A percentile compares a stretch with the other conserved stretches of the same genome.
Evolutionary conservation across 2,113 vertebrate species (phyloP).

Genomic region (Solea solea): DNA sequence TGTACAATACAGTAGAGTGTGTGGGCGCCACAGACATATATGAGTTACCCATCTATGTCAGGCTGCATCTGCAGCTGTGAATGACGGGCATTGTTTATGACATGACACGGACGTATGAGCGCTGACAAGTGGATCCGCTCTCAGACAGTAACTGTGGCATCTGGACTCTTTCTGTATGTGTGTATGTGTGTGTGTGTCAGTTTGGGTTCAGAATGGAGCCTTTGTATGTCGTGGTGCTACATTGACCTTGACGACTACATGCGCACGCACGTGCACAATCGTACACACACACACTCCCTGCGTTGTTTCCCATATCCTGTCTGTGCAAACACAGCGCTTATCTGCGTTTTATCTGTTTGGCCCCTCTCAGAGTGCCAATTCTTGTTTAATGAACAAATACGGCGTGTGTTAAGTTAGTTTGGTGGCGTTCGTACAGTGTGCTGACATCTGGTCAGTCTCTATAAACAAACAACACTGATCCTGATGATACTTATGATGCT

Average conservation of each 20-base stretch:
- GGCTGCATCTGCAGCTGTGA: slow-evolving; percentile 45
- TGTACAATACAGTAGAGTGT: slow-evolving; percentile 47
- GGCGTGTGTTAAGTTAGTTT: slow-evolving; percentile 2
- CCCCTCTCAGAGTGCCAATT: not conserved
- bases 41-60: slow-evolving; percentile 56
- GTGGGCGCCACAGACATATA: slow-evolving; percentile 59
- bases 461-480: not conserved
- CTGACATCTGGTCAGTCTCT: not conserved
- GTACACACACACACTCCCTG: slow-evolving; percentile 13
- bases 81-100: slow-evolving; percentile 58
- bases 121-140: slow-evolving; percentile 70
- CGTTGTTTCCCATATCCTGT: slow-evolving; percentile 66
- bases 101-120: slow-evolving; percentile 53
- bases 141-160: slow-evolving; percentile 61
- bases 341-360: slow-evolving; percentile 32
- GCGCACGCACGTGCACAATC: slow-evolving; percentile 20
- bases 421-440: not conserved
- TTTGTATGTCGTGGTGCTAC: slow-evolving; percentile 68
- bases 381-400: not conserved
- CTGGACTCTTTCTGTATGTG: slow-evolving; percentile 28
- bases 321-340: slow-evolving; percentile 42
- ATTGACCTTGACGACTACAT: slow-evolving; percentile 62
- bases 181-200: slow-evolving; percentile 26
- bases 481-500: not conserved
- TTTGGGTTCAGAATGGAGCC: slow-evolving; percentile 63